Evolutionary conservation across 2,888 invertebrate species (phyloP), one percentile per base, ranked within the genome.

Genomic region (Monochamus alternatus): DNA sequence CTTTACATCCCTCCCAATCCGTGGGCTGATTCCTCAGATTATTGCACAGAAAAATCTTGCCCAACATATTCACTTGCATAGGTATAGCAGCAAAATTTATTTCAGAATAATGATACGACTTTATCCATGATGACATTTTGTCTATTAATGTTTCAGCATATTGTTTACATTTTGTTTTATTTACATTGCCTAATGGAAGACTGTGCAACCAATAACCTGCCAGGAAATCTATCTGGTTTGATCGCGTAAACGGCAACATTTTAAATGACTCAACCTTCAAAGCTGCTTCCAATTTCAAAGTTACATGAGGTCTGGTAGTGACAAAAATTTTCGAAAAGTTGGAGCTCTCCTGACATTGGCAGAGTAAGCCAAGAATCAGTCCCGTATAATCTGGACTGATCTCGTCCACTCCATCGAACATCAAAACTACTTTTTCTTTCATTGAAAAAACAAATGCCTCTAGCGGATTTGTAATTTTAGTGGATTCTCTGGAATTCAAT

Each of bases 341-440:
- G 14, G 4, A 9, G 4, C 31, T 32, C 22, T 12, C 9, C 43
- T 22, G 60, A 32, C 47, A 31, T 32, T 68, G 22, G 5, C 22
- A 10, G 9, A 74, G 12, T 2, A 74, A 52, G 32, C 51, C 51
- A 12, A 68, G 38, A 5, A 68, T 22, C n/a, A 68, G 22, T 0
- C 5, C 43, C 9, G 52, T 62, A 31, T 68, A 68, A 2, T 51
- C 43, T 1, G 74, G 47, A 32, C 47, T 68, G 4, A 74, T 66
- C 44, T 74, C 74, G 47, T 74, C 74, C 30, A 68, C 68, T 12
- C 62, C 74, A 12, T 74, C 74, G 3, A 66, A 14, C 30, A 74
- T 30, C 5, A 74, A 12, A 3, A 74, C 38, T 14, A 74, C 8
- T 52, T 62, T 58, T 47, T 51, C 52, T 3, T n/a, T 8, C 10